Evolutionary conservation across 2,113 vertebrate species (phyloP), one percentile per base, ranked within the genome.

Genomic region (Forbesichthys agassizii): DNA sequence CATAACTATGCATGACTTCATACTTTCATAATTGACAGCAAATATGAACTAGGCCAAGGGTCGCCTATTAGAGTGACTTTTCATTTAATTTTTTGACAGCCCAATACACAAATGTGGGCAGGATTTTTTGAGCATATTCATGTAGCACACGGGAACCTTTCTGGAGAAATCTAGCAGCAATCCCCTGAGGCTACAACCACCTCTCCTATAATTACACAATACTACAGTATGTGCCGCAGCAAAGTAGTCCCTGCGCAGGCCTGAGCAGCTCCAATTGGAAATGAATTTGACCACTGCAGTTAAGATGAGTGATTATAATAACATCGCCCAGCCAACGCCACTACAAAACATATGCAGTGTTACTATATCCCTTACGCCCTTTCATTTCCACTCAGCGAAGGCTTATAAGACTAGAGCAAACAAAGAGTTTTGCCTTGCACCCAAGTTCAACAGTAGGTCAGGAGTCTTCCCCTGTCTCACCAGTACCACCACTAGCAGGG

Each of bases 11-110:
- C 96, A 96, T 95, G 94, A 95, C 94, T 96, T 94, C 95, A 93
- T 94, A 94, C 94, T 94, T 95, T 95, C 93, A 94, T 98, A 98
- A 98, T 96, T 97, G 96, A 97, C 96, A 96, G 96, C 95, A 97
- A 96, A 98, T 98, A 98, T 96, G 96, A 96, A 95, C 93, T 92
- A 94, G 95, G 96, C 96, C 95, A 97, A 93, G 94, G 95, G 96
- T 96, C 93, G 93, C 94, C 96, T 94, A 95, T 98, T 96, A 98
- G 96, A 99, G 95, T 95, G 98, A 96, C 96, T 99, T 97, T 96
- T 96, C 97, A 97, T 98, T 97, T 95, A 94, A 95, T 95, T 94
- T 95, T 94, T 93, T 98, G 96, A 98, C 96, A 98, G 95, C 92
- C 87, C 51, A 92, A 93, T 93, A 94, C 94, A 94, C 94, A 93